Evolutionary conservation across 1,140 invertebrate genomes (phyloP), one percentile per base, ranked within the genome.

Genomic region (Anastrepha ludens): DNA sequence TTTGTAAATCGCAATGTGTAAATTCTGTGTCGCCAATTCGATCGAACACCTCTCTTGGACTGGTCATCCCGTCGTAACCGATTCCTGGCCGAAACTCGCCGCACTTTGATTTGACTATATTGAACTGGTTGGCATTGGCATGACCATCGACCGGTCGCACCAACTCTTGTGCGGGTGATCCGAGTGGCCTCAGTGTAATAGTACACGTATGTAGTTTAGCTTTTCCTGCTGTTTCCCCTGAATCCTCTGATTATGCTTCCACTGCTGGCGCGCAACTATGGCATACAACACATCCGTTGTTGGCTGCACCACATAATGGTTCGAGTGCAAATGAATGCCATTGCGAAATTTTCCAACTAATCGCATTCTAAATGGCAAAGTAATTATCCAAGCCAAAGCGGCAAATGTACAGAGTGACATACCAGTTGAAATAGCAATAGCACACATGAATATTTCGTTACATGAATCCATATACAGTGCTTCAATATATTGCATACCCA

Each of bases 311-410:
- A 50, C 47, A 58, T 55, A 55, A 81, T 44, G 15, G 47, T 6
- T 47, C 8, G 17, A 20, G 85, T 55, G 78, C 20, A 70, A 88
- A 88, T 47, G 58, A 60, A 62, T 86, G 85, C 50, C 85, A 81
- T 55, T 86, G 55, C 59, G 62, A 86, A 90, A 90, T 91, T 90
- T 91, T 90, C 89, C 90, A 91, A 89, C 91, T 92, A 92, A 92
- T 92, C 91, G 91, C 91, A 92, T 92, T 92, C 91, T 92, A 92
- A 81, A 92, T 92, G 91, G 90, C 89, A 91, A 92, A 92, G 91
- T 92, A 92, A 92, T 92, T 92, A 92, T 91, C 90, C 91, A 88
- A 91, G 74, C 55, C 74, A 81, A 81, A 58, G 74, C 47, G 41
- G 74, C 17, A 55, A 90, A 88, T 91, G 74, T n/a, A 58, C 90